A percentile compares a stretch with the other conserved stretches of the same genome.
These are phyloP conservation scores for Loriculus beryllinus DNA, from an alignment of 2,797 vertebrate genomes.

Conservation along the genomic window DNA sequence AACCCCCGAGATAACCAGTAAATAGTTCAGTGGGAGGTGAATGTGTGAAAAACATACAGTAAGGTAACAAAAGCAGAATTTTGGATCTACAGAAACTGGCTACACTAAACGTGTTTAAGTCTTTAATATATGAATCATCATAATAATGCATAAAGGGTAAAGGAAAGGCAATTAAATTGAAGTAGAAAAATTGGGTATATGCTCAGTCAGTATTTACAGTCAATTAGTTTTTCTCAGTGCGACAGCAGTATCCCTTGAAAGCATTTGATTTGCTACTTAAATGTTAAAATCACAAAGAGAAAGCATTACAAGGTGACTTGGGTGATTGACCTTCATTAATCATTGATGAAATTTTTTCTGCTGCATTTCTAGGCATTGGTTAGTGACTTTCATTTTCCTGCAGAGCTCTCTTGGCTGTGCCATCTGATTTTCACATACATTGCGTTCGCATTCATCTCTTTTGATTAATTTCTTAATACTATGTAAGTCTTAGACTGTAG, in stretches of 20 bases:
- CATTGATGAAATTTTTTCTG: neutral
- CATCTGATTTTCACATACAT: neutral
- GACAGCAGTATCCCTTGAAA: neutral
- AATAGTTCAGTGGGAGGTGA: neutral
- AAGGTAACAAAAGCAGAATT: neutral
- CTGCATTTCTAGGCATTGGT: neutral
- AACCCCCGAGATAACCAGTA: neutral
- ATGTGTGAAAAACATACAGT: neutral
- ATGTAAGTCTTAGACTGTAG: neutral
- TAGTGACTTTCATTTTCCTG: neutral
- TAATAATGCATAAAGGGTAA: neutral
- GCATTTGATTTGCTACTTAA: conserved; percentile 17
- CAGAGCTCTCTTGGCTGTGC: neutral
- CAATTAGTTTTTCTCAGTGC: conserved; percentile 24
- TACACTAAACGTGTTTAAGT: neutral
- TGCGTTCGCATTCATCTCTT: neutral
- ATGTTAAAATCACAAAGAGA: neutral
- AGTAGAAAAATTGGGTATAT: neutral
- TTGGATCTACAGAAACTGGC: neutral
- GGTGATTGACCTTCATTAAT: neutral
- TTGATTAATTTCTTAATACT: neutral
- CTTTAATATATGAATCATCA: neutral
- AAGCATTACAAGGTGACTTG: neutral
- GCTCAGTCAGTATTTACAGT: conserved; percentile 10
- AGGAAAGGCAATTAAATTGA: conserved; percentile 46